Base-by-base conservation (phyloP, 2,797 vertebrate species). In the Rhinogobio ventralis region DNA sequence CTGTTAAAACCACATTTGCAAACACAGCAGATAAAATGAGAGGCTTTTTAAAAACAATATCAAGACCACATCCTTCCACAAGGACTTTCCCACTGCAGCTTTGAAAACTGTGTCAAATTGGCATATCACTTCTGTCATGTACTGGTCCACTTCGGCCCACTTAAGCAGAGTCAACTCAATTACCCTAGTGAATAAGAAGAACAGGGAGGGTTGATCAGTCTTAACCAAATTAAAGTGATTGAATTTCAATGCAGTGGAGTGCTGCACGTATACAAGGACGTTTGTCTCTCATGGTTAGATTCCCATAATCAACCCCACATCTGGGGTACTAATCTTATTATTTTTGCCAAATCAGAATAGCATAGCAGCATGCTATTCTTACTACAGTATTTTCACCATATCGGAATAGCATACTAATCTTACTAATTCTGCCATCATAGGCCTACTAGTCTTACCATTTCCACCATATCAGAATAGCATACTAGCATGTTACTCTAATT, bases 241-340 rank as follows among this genome's bases (percentile, higher is more conserved):
- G 73, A 83, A 66, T 83, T 83, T 83, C 82, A 57, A 57, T 67
- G 82, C 82, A 83, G 62, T 10, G 60, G 74, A 83, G 82, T 83
- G 82, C 82, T 75, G 60, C 30, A 45, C 11, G 2, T 49, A 76
- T 19, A 39, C 17, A 8, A 83, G 73, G 49, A 28, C 78, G 49
- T 76, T 68, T 55, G 81, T 64, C 82, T 76, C 73, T 68, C 73
- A 77, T 67, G 72, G 72, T 68, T 68, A 77, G 73, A 68, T 77
- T 83, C 60, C 64, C 66, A 78, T 71, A 78, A 78, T 69, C 82
- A 57, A 30, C 49, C 62, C 13, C 74, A 84, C 83, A 84, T 84
- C 83, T 84, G 83, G 74, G 13, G 7, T 23, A n/a, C n/a, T n/a
- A n/a, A n/a, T n/a, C n/a, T n/a, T n/a, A n/a, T n/a, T 49, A 9